These are phyloP conservation scores for Spermophilus dauricus DNA, from an alignment of 2,113 vertebrate species.

Conservation along the genomic window DNA sequence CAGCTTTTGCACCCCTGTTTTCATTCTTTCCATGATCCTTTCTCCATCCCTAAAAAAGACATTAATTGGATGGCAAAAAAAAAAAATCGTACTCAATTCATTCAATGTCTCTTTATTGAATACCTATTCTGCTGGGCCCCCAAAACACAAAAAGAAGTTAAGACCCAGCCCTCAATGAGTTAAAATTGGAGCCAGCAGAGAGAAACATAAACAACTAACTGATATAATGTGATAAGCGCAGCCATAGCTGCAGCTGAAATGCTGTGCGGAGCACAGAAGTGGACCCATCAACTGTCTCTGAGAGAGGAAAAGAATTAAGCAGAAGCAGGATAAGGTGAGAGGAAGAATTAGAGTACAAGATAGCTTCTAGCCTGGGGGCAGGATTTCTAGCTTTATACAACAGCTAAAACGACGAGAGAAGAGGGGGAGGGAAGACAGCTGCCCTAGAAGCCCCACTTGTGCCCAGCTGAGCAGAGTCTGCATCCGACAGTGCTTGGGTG, in stretches of 20 bases:
- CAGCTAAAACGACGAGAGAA: not conserved
- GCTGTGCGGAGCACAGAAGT: not conserved
- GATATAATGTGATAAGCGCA: not conserved
- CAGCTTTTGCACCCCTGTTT: not conserved
- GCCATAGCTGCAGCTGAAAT: not conserved
- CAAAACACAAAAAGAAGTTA: not conserved
- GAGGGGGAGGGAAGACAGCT: not conserved
- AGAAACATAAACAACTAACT: not conserved
- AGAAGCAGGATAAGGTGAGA: conserved; percentile 48
- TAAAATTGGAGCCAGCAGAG: conserved; percentile 25
- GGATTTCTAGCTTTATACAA: conserved; percentile 27
- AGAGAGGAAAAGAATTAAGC: conserved; percentile 55
- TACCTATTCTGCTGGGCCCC: not conserved
- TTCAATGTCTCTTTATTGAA: conserved; percentile 18
- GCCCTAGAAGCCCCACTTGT: not conserved
- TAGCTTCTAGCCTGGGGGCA: not conserved
- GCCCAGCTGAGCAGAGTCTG: not conserved
- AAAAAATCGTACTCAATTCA: not conserved
- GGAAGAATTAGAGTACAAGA: conserved; percentile 37
- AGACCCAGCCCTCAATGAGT: conserved; percentile 30
- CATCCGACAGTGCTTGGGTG: not conserved
- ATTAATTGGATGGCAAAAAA: not conserved
- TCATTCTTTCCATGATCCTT: not conserved
- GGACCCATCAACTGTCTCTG: not conserved
- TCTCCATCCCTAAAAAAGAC: conserved; percentile 13